Evolutionary conservation across 2,888 invertebrate genomes (phyloP).

Genomic region (Habroteleia sp.): DNA sequence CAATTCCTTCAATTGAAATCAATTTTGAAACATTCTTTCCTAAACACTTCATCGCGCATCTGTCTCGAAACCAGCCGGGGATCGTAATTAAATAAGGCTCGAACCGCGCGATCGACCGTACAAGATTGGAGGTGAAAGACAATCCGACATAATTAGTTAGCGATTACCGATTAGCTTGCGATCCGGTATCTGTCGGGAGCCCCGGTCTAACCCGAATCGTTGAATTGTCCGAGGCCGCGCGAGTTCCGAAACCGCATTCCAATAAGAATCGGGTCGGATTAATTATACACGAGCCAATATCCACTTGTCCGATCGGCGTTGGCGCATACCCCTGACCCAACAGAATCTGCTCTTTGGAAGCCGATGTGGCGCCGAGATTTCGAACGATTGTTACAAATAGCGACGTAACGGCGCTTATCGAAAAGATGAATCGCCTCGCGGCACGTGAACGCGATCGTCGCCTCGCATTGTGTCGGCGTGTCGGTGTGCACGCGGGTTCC

Average conservation of each 20-base stretch:
- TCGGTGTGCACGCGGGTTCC: constrained; percentile 11
- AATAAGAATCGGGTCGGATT: background rate
- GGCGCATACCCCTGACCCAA: background rate
- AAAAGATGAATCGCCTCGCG: constrained; percentile 62
- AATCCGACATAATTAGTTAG: background rate
- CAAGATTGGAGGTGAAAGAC: too few species aligned
- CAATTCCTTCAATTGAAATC: too few species aligned
- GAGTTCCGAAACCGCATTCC: background rate
- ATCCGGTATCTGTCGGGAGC: background rate
- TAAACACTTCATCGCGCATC: too few species aligned
- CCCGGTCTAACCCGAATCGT: too few species aligned
- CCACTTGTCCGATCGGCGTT: background rate
- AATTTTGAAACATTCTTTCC: too few species aligned
- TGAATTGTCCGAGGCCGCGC: too few species aligned
- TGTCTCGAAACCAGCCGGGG: too few species aligned
- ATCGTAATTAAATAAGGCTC: too few species aligned
- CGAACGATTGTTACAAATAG: constrained; percentile 56
- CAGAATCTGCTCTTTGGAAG: background rate
- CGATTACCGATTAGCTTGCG: background rate
- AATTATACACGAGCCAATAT: background rate
- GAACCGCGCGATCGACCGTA: too few species aligned
- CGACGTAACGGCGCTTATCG: constrained; percentile 55
- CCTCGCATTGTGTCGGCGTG: constrained; percentile 14
- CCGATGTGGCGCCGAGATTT: constrained; percentile 31
- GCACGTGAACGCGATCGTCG: constrained; percentile 60